These are phyloP conservation scores for Eupithecia abbreviata DNA, from an alignment of 2,888 invertebrate genomes.

Conservation along the genomic window DNA sequence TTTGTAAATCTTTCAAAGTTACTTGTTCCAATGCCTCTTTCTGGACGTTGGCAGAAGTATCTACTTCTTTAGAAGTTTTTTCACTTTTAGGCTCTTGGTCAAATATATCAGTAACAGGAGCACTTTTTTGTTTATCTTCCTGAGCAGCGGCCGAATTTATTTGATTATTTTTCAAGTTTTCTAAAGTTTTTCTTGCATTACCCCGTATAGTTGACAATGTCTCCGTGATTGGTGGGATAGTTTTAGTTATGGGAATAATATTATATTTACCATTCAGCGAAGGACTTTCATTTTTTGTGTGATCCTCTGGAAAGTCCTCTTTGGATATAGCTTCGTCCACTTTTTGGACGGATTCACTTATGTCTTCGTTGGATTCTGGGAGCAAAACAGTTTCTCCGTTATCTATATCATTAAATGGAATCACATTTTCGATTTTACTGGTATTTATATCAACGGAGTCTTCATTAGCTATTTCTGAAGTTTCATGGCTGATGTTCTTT, in stretches of 20 bases:
- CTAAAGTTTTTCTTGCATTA: conserved; percentile 51
- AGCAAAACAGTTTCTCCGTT: conserved; percentile 3
- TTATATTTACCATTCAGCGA: conserved; percentile 2
- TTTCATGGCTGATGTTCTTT: conserved; percentile 7
- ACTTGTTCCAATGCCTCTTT: conserved; percentile 26
- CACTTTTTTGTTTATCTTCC: conserved; percentile 21
- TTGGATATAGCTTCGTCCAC: conserved; percentile 22
- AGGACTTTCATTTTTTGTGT: neutral
- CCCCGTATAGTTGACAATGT: conserved; percentile 49
- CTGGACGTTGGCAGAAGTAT: conserved; percentile 19
- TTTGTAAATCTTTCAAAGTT: conserved; percentile 62
- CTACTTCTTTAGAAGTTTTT: neutral
- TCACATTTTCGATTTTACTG: conserved; percentile 25
- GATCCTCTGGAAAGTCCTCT: neutral
- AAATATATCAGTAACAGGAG: neutral
- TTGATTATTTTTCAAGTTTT: conserved; percentile 42
- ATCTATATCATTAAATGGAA: conserved; percentile 10
- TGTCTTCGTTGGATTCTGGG: conserved; percentile 19
- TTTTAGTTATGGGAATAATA: conserved; percentile 11
- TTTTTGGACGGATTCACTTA: conserved; percentile 13
- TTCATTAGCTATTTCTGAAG: conserved; percentile 11
- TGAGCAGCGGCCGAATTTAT: neutral
- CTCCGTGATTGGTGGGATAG: conserved; percentile 35
- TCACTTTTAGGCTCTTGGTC: conserved; percentile 10
- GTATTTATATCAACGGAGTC: conserved; percentile 35